Base-by-base conservation (phyloP, 2,888 invertebrate genomes). In the Acanthosepion esculentum region DNA sequence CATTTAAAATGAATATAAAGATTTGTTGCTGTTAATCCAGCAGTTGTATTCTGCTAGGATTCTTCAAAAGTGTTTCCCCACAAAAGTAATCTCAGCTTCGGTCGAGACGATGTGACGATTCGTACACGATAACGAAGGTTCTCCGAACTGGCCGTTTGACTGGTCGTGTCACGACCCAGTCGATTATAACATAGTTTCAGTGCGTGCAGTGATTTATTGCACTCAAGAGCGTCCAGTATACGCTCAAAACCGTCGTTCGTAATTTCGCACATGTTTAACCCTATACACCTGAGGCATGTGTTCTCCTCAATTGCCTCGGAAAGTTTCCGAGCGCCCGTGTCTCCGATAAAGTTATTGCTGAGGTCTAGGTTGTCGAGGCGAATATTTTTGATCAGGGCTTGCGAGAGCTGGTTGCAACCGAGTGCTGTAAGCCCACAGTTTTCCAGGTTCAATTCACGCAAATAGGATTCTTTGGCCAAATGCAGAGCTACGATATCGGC, bases 61-160 rank as follows among this genome's bases (percentile, higher is more conserved):
- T 97, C 97, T 48, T 97, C 97, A 95, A 97, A 96, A 15, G 96
- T 95, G 94, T 97, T 97, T 94, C 97, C 97, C 97, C 97, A 97
- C 15, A 97, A 96, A 64, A 97, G 95, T 26, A 97, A 96, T 95
- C 96, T 97, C 53, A 97, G 96, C 95, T 97, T 96, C 29, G 97
- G 97, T 95, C 97, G 97, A 55, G 97, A 97, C 94, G 97, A 96
- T 91, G 96, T 96, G 92, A 97, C 96, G 55, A 96, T 96, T 53
- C 97, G 96, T 23, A 97, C 96, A 33, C 97, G 95, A 94, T 97
- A 96, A 93, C 96, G 96, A 33, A 97, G 95, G 94, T 96, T 96
- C 94, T 97, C 97, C 26, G 97, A 97, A 50, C 96, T 96, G 6
- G 96, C 96, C 0, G 96, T 95, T 0, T 96, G 96, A 95, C 96